A percentile compares a stretch with the other conserved stretches of the same genome.
Conservation (phyloP, 1,140 invertebrate species). For the Sipha flava region DNA sequence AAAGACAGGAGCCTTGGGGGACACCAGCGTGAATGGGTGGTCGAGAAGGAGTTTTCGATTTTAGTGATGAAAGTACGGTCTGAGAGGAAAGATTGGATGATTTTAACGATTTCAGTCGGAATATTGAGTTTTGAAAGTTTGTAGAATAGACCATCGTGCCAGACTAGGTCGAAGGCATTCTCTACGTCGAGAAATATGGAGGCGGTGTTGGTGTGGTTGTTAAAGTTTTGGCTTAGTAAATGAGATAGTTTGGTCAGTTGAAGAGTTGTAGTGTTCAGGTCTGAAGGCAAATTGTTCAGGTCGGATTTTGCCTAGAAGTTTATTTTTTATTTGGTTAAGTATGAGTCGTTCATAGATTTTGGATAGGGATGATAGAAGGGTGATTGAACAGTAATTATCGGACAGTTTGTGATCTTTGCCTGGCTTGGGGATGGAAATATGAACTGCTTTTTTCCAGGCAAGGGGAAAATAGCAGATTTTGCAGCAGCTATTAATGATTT, state of each 20-base stretch:
- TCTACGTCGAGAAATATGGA: not conserved
- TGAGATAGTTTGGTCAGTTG: constrained; percentile 33
- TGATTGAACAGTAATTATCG: constrained; percentile 24
- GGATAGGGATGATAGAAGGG: not conserved
- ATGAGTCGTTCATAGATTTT: not conserved
- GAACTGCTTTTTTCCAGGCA: constrained; percentile 42
- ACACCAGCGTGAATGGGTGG: not conserved
- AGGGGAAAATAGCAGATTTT: not conserved
- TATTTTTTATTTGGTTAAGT: not conserved
- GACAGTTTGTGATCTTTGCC: constrained; percentile 36
- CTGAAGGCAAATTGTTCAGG: constrained; percentile 43
- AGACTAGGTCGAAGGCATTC: not conserved
- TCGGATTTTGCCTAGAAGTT: constrained; percentile 8
- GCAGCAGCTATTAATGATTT: not conserved
- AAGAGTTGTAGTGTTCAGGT: constrained; percentile 37
- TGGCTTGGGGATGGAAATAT: constrained; percentile 40
- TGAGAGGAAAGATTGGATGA: not conserved
- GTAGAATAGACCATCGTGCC: not conserved
- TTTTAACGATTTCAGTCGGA: not conserved
- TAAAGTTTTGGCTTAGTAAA: constrained; percentile 2
- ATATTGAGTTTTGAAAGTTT: not conserved
- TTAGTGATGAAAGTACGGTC: not conserved
- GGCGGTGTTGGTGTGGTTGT: not conserved
- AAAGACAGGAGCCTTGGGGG: not conserved
- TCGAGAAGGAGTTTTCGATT: not conserved